Evolutionary conservation across 2,888 invertebrate species (phyloP).

Genomic region (Aplocera efformata): DNA sequence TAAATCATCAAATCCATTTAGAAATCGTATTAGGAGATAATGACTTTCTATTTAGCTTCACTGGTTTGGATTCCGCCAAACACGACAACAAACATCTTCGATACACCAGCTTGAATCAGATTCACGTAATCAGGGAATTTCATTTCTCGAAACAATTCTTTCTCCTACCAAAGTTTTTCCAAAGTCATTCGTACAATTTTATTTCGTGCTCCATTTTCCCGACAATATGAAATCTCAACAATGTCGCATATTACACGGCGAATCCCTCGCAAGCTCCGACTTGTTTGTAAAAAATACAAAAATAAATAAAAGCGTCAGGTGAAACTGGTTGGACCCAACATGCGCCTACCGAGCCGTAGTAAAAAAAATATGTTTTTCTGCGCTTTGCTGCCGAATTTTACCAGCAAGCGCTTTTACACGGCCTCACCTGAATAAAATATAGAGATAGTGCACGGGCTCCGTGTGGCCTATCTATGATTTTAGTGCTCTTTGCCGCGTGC

Average conservation of each 20-base stretch:
- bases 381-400: constrained; percentile 34
- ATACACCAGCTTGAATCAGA: no score
- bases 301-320: constrained; percentile 35
- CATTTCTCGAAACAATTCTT: no score
- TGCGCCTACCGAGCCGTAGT: constrained; percentile 38
- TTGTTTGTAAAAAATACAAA: constrained; percentile 27
- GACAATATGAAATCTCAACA: constrained; percentile 32
- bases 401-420: constrained; percentile 39
- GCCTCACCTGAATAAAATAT: constrained; percentile 49
- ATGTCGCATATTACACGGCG: constrained; percentile 35
- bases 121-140: no score
- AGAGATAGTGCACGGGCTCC: constrained; percentile 35
- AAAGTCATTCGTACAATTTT: no score
- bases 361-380: constrained; percentile 34
- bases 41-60: no score
- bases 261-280: constrained; percentile 33
- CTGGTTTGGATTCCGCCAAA: no score
- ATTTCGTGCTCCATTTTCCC: constrained; percentile 1
- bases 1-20: no score
- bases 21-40: no score
- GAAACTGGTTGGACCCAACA: constrained; percentile 38
- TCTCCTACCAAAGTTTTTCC: no score
- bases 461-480: constrained; percentile 35
- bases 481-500: constrained; percentile 17
- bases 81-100: no score